Conservation (phyloP, 2,888 invertebrate species). For the Elaeidobius kamerunicus region DNA sequence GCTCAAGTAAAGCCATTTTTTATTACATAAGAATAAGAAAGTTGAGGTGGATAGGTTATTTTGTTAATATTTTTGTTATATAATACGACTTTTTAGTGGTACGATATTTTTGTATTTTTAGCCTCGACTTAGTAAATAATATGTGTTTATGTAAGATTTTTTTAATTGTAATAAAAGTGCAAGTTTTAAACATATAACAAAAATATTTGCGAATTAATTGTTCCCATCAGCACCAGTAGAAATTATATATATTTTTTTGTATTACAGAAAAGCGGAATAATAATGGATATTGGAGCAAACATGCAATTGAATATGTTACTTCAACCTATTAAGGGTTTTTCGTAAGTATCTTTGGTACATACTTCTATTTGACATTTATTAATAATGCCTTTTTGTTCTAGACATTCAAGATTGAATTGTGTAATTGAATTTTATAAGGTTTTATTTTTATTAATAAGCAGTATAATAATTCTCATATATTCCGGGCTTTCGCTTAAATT, state of each 20-base stretch:
- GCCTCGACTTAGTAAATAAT: slow-evolving; percentile 32
- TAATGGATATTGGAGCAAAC: slow-evolving; percentile 72
- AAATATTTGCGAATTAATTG: slow-evolving; percentile 43
- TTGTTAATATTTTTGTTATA: slow-evolving; percentile 44
- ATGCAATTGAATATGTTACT: slow-evolving; percentile 78
- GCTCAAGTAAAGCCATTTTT: no score
- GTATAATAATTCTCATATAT: no score
- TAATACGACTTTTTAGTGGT: slow-evolving; percentile 28
- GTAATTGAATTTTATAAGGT: no score
- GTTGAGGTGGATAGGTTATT: no score
- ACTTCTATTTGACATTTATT: no score
- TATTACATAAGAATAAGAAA: no score
- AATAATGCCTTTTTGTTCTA: no score
- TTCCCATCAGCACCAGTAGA: slow-evolving; percentile 43
- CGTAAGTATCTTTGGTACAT: no score
- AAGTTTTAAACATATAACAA: slow-evolving; percentile 41
- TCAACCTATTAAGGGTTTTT: slow-evolving; percentile 60
- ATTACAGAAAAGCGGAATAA: slow-evolving; percentile 67
- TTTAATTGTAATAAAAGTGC: slow-evolving; percentile 40
- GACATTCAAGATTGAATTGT: no score
- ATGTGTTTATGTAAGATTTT: slow-evolving; percentile 38
- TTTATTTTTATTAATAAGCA: no score
- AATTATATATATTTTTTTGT: slow-evolving; percentile 46
- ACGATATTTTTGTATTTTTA: slow-evolving; percentile 34
- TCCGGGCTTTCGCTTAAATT: no score